Percentiles rank a stretch among this genome's conserved stretches.
These are phyloP conservation scores for Serinus canaria DNA, from an alignment of 2,113 vertebrate genomes.

Conservation along the genomic window DNA sequence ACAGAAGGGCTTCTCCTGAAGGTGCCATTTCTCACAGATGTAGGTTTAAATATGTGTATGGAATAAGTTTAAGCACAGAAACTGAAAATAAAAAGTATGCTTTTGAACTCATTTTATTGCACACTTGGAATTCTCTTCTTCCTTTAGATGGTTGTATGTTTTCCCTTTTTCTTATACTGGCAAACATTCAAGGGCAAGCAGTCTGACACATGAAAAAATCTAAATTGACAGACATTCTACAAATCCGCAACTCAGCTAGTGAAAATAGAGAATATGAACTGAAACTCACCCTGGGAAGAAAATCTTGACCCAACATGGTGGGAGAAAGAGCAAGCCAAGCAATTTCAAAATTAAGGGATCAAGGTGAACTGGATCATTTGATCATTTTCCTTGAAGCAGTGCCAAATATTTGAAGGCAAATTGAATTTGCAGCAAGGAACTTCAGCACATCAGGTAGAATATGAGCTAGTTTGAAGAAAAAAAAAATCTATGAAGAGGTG, in stretches of 20 bases:
- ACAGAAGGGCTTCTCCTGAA: slow-evolving; percentile 3
- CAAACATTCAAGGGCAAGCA: slow-evolving; percentile 67
- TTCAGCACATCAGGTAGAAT: slow-evolving; percentile 66
- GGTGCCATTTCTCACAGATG: slow-evolving; percentile 8
- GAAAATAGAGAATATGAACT: slow-evolving; percentile 49
- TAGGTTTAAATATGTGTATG: background rate
- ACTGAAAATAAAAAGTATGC: background rate
- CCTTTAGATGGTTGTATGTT: background rate
- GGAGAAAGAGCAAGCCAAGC: slow-evolving; percentile 45
- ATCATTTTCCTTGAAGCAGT: slow-evolving; percentile 67
- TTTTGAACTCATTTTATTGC: background rate
- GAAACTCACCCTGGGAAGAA: slow-evolving; percentile 49
- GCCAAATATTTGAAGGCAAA: slow-evolving; percentile 71
- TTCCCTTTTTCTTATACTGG: slow-evolving; percentile 36
- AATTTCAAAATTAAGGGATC: slow-evolving; percentile 65
- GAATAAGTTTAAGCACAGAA: background rate
- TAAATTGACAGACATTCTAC: slow-evolving; percentile 44
- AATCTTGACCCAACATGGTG: slow-evolving; percentile 35
- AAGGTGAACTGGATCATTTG: slow-evolving; percentile 66
- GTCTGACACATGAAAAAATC: slow-evolving; percentile 20
- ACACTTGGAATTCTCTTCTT: background rate
- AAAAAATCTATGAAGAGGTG: slow-evolving; percentile 32
- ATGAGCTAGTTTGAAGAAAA: slow-evolving; percentile 18
- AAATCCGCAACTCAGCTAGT: slow-evolving; percentile 65
- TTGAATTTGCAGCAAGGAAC: slow-evolving; percentile 63